A percentile compares a stretch with the other conserved stretches of the same genome.
phyloP scores from a whole-genome alignment of 2,888 invertebrate species.

The Sesamia inferens region DNA sequence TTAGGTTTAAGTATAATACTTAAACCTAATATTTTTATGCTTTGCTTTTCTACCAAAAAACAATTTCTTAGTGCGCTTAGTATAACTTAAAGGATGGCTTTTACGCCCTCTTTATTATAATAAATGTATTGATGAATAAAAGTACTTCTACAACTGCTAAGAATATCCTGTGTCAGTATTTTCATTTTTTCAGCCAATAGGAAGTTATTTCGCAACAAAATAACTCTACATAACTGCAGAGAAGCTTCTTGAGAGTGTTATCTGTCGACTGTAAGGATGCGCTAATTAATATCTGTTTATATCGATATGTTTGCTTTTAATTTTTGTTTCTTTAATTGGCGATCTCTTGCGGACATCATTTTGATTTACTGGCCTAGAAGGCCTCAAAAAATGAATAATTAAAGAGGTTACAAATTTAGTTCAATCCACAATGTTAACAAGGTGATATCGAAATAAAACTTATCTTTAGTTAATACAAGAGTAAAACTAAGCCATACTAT shows the following conservation, averaged over 20 bases:
- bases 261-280: slow-evolving; percentile 29
- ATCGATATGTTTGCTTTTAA: slow-evolving; percentile 17
- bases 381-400: not conserved
- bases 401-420: not conserved
- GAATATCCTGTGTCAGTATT: slow-evolving; percentile 9
- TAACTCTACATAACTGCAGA: slow-evolving; percentile 50
- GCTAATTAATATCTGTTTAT: not conserved
- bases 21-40: too few species aligned
- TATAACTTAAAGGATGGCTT: too few species aligned
- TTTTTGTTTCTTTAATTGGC: not conserved
- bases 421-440: not conserved
- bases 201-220: slow-evolving; percentile 45
- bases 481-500: slow-evolving; percentile 13
- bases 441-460: not conserved
- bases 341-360: not conserved
- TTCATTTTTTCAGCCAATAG: slow-evolving; percentile 29
- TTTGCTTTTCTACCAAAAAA: too few species aligned
- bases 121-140: not conserved
- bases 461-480: not conserved
- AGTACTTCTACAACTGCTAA: not conserved
- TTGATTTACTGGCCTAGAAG: not conserved
- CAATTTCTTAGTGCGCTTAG: too few species aligned
- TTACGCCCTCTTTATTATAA: not conserved
- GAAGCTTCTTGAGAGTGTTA: slow-evolving; percentile 55
- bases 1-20: too few species aligned